phyloP scores from a whole-genome alignment of 2,113 vertebrate genomes.

The Conger conger region DNA sequence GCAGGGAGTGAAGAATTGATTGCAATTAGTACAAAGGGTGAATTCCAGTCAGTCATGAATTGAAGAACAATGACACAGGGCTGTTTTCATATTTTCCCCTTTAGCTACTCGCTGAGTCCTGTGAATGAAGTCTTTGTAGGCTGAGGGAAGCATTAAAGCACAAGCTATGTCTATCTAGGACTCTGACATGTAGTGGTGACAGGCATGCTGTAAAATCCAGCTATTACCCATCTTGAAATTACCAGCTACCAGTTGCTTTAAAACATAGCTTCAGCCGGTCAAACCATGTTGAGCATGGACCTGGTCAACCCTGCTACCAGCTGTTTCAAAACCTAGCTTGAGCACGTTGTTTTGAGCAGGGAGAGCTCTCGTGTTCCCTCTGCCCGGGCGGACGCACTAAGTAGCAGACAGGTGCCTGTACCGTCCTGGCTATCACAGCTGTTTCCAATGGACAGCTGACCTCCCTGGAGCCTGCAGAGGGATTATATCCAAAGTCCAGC shows the following conservation, averaged over 20 bases:
- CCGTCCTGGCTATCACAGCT: background rate
- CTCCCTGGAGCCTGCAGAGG: background rate
- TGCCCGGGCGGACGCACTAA: background rate
- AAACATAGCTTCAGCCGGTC: no score
- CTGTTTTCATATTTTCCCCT: slow-evolving; percentile 3
- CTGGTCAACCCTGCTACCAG: no score
- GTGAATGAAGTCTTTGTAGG: background rate
- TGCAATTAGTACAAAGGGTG: background rate
- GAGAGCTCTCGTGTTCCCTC: background rate
- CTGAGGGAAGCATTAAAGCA: background rate
- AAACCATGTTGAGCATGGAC: no score
- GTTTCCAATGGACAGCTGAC: background rate
- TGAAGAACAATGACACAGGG: background rate
- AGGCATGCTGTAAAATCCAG: no score
- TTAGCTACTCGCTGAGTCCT: background rate
- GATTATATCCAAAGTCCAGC: background rate
- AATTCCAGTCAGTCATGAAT: background rate
- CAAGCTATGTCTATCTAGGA: background rate
- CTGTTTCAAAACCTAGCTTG: no score
- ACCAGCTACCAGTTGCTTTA: no score
- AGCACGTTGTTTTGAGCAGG: no score
- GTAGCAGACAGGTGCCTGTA: background rate
- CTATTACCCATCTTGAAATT: no score
- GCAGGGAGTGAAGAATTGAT: background rate
- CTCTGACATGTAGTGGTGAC: background rate